Conservation (phyloP, 2,888 invertebrate genomes). For the Orthosia cruda region DNA sequence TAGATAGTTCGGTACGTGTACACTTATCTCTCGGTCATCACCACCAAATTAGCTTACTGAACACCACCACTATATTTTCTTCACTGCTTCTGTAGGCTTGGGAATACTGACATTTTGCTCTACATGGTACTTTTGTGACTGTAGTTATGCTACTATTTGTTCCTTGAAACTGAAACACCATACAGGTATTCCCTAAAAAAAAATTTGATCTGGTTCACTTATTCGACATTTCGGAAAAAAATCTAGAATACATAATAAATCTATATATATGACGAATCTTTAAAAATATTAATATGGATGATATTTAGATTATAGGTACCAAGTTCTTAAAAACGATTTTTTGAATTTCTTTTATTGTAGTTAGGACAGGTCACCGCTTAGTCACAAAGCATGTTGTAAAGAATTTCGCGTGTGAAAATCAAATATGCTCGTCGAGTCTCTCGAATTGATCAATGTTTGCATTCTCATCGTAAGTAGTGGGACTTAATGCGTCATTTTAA, state of each 20-base stretch:
- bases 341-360: slow-evolving; percentile 15
- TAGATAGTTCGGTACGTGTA: slow-evolving; percentile 64
- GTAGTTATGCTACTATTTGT: not conserved
- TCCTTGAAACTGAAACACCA: not conserved
- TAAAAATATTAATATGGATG: not conserved
- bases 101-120: slow-evolving; percentile 6
- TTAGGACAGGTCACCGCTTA: slow-evolving; percentile 30
- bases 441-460: slow-evolving; percentile 70
- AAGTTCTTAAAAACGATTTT: not conserved
- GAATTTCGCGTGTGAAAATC: slow-evolving; percentile 73
- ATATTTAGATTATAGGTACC: not conserved
- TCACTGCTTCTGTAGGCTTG: slow-evolving; percentile 19
- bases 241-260: too few relatives aligned
- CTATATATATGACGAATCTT: not conserved
- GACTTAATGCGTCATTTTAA: slow-evolving; percentile 56
- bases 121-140: not conserved
- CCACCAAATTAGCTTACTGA: slow-evolving; percentile 57
- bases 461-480: slow-evolving; percentile 61
- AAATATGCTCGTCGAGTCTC: slow-evolving; percentile 67
- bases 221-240: not conserved
- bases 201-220: not conserved
- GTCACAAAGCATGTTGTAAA: slow-evolving; percentile 43
- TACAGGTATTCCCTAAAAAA: not conserved
- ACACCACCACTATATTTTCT: slow-evolving; percentile 48
- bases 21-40: slow-evolving; percentile 64